Evolutionary conservation across 1,140 invertebrate species (phyloP), one percentile per base, ranked within the genome.

Genomic region (Agraylea sexmaculata): DNA sequence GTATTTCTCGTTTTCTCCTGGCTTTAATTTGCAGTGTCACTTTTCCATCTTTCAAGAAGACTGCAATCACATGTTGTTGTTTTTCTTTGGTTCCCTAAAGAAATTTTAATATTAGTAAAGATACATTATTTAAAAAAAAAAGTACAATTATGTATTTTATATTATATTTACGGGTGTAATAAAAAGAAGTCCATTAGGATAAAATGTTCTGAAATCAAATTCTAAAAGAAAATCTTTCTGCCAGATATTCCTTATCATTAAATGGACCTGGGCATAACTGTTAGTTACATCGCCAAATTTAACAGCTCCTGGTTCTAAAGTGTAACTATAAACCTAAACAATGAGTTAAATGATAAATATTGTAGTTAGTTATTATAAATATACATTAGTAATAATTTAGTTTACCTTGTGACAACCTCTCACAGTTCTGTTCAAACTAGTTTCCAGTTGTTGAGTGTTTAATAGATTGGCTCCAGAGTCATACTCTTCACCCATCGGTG

Each of bases 181-280:
- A 34, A 87, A 78, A 4, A 94, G 58, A 37, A 91, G 56, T 23
- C 88, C 89, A 53, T 89, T 79, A 0, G 77, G 74, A 59, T 88
- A 84, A 53, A 83, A 89, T 0, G 88, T 92, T 18, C 88, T 65
- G 53, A 93, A 86, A 49, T 86, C 77, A 47, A 93, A 79, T 37
- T 81, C 76, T 21, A 92, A 62, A 5, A 73, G 70, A 51, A 87
- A 88, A 51, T 78, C 75, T 42, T 74, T 74, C 41, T 75, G 70
- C 65, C 80, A 75, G 41, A 78, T 74, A 50, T 70, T 50, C 32
- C 42, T 44, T 70, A 23, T 74, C 67, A 15, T 68, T 7, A 83
- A 59, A 42, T 76, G 70, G 12, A 85, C 59, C 42, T 74, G 69
- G 0, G 87, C 78, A 54, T 86, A 80, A 55, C 86, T 88, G 43